Conservation (phyloP, 1,140 invertebrate genomes). For the Bemisia tabaci region DNA sequence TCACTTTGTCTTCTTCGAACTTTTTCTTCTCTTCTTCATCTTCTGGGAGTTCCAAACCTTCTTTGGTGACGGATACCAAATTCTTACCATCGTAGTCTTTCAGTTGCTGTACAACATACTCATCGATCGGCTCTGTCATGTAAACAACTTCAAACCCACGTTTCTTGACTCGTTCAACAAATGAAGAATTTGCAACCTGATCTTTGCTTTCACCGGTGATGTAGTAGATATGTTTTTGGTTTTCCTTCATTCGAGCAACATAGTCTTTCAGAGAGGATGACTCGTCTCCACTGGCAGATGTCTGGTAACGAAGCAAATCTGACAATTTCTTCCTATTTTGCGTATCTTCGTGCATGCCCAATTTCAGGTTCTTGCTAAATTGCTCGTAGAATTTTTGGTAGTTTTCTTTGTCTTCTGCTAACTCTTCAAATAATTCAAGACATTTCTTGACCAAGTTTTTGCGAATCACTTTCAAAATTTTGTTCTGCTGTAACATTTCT, state of each 20-base stretch:
- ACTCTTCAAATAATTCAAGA: slow-evolving; percentile 88
- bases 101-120: slow-evolving; percentile 95
- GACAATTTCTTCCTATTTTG: slow-evolving; percentile 87
- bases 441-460: slow-evolving; percentile 99
- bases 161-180: slow-evolving; percentile 94
- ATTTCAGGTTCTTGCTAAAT: slow-evolving; percentile 94
- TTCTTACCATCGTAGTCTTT: slow-evolving; percentile 96
- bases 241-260: slow-evolving; percentile 93
- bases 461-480: slow-evolving; percentile 94
- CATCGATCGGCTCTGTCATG: slow-evolving; percentile 98
- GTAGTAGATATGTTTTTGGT: slow-evolving; percentile 95
- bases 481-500: slow-evolving; percentile 98
- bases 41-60: slow-evolving; percentile 91
- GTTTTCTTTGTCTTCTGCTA: slow-evolving; percentile 90
- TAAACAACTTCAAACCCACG: slow-evolving; percentile 96
- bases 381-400: slow-evolving; percentile 99
- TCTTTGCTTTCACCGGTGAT: slow-evolving; percentile 95
- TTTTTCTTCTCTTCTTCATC: slow-evolving; percentile 95
- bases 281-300: slow-evolving; percentile 89
- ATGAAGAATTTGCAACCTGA: slow-evolving; percentile 90
- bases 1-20: slow-evolving; percentile 83
- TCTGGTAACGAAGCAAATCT: slow-evolving; percentile 83
- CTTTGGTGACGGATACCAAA: slow-evolving; percentile 92
- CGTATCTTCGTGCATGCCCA: slow-evolving; percentile 95
- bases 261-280: slow-evolving; percentile 88